Evolutionary conservation across 2,113 vertebrate species (phyloP).

Genomic region (Nymphicus hollandicus): DNA sequence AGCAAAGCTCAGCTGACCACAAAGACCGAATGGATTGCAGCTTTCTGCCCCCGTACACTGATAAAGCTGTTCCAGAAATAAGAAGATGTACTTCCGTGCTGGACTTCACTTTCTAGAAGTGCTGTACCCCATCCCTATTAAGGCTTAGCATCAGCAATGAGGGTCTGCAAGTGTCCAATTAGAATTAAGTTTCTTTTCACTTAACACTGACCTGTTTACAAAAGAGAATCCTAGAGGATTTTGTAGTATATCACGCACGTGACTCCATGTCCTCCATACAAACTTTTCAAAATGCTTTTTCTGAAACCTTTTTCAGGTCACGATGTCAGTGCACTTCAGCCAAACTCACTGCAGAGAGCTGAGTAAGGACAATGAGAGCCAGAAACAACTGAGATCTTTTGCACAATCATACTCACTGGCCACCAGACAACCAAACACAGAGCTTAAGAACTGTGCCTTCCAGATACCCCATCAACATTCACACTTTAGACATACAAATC

Average conservation of each 20-base stretch:
- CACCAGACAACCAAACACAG: not conserved
- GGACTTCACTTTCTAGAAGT: not conserved
- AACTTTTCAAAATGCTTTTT: not conserved
- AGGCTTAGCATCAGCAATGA: not conserved
- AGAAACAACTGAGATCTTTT: not conserved
- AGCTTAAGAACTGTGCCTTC: not conserved
- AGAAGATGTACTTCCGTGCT: not conserved
- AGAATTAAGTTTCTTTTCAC: not conserved
- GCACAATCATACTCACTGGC: fast-evolving
- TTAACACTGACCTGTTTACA: not conserved
- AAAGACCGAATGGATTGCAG: not conserved
- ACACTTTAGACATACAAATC: fast-evolving
- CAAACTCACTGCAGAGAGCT: not conserved
- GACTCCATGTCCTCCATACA: not conserved
- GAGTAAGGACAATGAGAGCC: not conserved
- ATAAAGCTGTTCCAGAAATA: not conserved
- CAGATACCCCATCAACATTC: not conserved
- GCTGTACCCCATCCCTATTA: not conserved
- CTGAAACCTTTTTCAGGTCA: not conserved
- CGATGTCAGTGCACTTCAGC: not conserved
- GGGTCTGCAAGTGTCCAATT: not conserved
- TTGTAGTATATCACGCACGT: not conserved
- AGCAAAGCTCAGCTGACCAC: not conserved
- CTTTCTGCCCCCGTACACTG: not conserved
- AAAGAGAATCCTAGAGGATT: not conserved